phyloP scores from a whole-genome alignment of 2,888 invertebrate species.

The Drosophila gaucha region DNA sequence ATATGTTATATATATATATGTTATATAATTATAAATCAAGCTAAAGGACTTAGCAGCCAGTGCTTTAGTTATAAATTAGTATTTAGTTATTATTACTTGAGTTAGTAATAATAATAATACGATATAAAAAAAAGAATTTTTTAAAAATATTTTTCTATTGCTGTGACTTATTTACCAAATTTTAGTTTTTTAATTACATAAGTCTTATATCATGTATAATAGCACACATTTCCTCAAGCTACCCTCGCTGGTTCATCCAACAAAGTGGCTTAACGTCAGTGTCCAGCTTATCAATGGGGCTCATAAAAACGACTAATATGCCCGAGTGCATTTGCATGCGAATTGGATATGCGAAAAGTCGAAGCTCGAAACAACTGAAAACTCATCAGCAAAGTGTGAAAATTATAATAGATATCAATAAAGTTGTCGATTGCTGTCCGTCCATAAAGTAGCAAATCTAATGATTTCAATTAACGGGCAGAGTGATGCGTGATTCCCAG shows the following conservation, averaged over 20 bases:
- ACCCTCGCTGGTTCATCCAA: constrained; percentile 26
- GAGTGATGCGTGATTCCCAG: constrained; percentile 41
- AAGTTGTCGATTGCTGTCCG: constrained; percentile 58
- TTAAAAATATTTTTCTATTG: too few relatives aligned
- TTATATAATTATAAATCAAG: too few relatives aligned
- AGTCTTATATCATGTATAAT: too few relatives aligned
- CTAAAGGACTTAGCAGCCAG: too few relatives aligned
- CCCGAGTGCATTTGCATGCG: constrained; percentile 56
- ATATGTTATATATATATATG: too few relatives aligned
- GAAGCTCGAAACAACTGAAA: constrained; percentile 7
- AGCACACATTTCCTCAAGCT: too few relatives aligned
- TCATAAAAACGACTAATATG: constrained; percentile 69
- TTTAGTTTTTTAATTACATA: too few relatives aligned
- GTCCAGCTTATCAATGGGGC: constrained; percentile 55
- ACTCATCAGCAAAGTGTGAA: constrained; percentile 63
- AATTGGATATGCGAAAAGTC: constrained; percentile 5
- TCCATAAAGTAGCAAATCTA: constrained; percentile 68
- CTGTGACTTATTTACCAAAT: too few relatives aligned
- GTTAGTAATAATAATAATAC: too few relatives aligned
- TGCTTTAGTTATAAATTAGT: too few relatives aligned
- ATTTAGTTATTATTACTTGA: too few relatives aligned
- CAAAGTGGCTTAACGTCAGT: constrained; percentile 33
- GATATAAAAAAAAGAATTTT: too few relatives aligned
- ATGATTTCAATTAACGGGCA: constrained; percentile 71
- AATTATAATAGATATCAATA: constrained; percentile 77